Evolutionary conservation across 1,140 invertebrate species (phyloP), one percentile per base, ranked within the genome.

Genomic region (Brevipalpus yothersi): DNA sequence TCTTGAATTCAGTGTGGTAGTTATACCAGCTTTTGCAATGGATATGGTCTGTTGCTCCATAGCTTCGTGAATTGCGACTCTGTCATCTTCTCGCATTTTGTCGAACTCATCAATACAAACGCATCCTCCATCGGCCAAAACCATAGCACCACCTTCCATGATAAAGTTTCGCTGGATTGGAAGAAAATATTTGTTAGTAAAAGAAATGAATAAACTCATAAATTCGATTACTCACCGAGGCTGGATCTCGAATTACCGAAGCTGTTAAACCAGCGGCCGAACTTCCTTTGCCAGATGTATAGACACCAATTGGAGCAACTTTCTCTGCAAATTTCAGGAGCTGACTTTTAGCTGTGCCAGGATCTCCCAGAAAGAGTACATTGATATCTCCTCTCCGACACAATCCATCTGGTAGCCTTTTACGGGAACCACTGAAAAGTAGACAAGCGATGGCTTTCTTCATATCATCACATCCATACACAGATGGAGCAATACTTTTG

Each of bases 1-100:
- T 8, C 94, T 79, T 0, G 93, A 95, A 72, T 99, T 99, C 17
- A 99, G 71, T 0, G 94, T 98, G 1, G 94, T 98, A 4, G 93
- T 98, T 61, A 99, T 98, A 17, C 94, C 95, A 65, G 95, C 90
- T 77, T 99, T 99, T 2, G 95, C 95, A 69, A 99, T 98, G 4
- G 93, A 97, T 66, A 99, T 99, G 0, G 95, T 99, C 72, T 99
- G 95, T 68, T 99, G 95, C 72, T 99, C 95, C 95, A 99, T 99
- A 41, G 94, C 95, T 75, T 99, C 95, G 69, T 99, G 95, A 70
- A 99, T 99, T 19, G 94, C 94, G 3, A 98, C 94, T 65, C 94
- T 76, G 71, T 99, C 95, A 70, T 98, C 93, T 74, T 99, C 94
- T 63, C 89, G 79, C 95, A 99, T 99, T 75, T 99, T 99, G 73